Conservation (phyloP, 2,888 invertebrate species). For the Callimorpha dominula region DNA sequence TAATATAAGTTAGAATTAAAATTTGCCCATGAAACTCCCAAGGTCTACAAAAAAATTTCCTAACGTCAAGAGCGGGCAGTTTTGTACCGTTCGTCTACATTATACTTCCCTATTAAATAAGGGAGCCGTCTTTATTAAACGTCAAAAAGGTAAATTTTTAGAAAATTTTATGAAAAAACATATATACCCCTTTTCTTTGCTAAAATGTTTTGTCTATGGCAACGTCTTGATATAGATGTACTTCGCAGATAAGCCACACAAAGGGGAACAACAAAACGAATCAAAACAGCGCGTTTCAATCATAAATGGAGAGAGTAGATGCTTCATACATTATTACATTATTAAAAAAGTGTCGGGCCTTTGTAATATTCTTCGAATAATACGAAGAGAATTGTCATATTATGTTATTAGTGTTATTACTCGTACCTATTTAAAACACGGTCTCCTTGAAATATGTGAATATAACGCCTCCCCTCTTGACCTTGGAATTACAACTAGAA, state of each 20-base stretch:
- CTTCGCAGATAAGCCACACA: neutral
- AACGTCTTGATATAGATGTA: neutral
- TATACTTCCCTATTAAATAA: too few relatives aligned
- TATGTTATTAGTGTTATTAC: neutral
- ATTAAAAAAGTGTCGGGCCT: neutral
- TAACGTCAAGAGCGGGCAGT: too few relatives aligned
- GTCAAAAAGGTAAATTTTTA: too few relatives aligned
- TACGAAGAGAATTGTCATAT: neutral
- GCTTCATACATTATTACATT: neutral
- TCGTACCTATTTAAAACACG: neutral
- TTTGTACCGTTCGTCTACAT: too few relatives aligned
- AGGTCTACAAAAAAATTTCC: neutral
- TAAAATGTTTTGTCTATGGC: neutral
- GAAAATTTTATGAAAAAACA: too few relatives aligned
- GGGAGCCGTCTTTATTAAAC: too few relatives aligned
- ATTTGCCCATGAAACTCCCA: neutral
- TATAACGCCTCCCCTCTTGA: neutral
- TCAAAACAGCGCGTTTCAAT: constrained; percentile 6
- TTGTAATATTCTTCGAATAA: neutral
- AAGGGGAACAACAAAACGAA: constrained; percentile 11
- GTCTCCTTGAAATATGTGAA: neutral
- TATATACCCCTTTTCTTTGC: neutral
- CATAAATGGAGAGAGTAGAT: neutral
- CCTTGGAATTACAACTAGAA: neutral
- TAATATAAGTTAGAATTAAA: neutral